phyloP scores from a whole-genome alignment of 2,888 invertebrate species.

The Clitarchus hookeri region DNA sequence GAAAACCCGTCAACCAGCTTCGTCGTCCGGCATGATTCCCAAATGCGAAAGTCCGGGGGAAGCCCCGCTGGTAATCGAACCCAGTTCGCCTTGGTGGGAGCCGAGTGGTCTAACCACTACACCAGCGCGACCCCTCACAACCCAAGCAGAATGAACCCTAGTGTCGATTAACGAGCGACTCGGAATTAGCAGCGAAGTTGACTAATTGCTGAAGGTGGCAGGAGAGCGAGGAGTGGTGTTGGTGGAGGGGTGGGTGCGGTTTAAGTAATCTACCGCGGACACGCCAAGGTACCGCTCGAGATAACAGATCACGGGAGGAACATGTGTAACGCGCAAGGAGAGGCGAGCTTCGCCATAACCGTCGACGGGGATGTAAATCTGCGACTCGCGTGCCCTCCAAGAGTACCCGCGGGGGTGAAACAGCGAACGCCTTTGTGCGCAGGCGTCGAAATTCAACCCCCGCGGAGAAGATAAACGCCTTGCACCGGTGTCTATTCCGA shows the following conservation, averaged over 20 bases:
- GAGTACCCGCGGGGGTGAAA: too few species aligned
- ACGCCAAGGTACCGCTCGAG: neutral
- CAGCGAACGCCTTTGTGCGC: neutral
- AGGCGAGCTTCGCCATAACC: neutral
- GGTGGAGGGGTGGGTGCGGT: too few species aligned
- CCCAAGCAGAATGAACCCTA: too few species aligned
- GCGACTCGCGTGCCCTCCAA: neutral
- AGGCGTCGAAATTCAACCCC: neutral
- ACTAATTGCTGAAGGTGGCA: neutral
- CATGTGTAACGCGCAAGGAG: neutral
- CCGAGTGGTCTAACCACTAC: too few species aligned
- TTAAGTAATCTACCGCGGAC: neutral
- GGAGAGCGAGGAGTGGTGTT: too few species aligned
- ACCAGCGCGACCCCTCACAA: too few species aligned
- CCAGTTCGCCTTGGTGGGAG: too few species aligned
- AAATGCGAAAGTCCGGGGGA: too few species aligned
- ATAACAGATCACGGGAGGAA: neutral
- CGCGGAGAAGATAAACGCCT: neutral
- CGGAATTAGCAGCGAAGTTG: conserved; percentile 14
- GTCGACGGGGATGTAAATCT: neutral
- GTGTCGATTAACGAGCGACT: neutral
- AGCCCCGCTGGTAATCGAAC: too few species aligned
- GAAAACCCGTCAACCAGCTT: too few species aligned
- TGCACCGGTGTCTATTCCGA: neutral
- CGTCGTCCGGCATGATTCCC: too few species aligned